Evolutionary conservation across 2,797 vertebrate genomes (phyloP), one percentile per base, ranked within the genome.

Genomic region (Danionella dracula): DNA sequence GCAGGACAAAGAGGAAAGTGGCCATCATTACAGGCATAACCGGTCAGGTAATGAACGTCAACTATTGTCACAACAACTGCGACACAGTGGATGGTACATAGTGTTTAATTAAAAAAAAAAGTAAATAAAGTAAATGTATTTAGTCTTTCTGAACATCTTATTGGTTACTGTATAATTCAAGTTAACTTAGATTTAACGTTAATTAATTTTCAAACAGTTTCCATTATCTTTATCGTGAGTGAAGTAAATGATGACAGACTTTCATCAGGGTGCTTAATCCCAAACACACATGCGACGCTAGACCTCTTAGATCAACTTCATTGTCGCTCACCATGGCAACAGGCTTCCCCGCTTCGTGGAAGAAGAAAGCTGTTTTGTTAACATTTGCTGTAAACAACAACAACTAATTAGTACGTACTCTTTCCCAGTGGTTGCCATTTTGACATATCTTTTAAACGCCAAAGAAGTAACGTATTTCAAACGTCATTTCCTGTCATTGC

Each of bases 21-120:
- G 90, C 90, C 0, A 58, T 92, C 4, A 86, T 92, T 64, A 92
- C 90, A 27, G 90, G 90, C 74, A 90, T 91, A 81, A 91, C 89
- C 20, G 90, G 89, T 12, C 90, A 92, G 90, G 90, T 91, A 85
- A 76, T 31, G 19, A 85, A 76, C 40, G 15, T 45, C 4, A 15
- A n/a, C 5, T 27, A 12, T 42, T n/a, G 6, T 4, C 12, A 21
- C 27, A 34, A 8, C 9, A 34, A 29, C 13, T 15, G 19, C 38
- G 8, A 46, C 4, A 12, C 11, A 23, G 16, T 15, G 17, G 13
- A 6, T 2, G 7, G 8, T n/a, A 17, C 34, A 10, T 13, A 27
- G n/a, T 3, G 16, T 2, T 12, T 16, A 1, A 15, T 17, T 13
- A 1, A 35, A 20, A 21, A 44, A 27, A 13, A 1, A 1, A 27